Percentiles rank a stretch among this genome's conserved stretches.
Evolutionary conservation across 2,797 vertebrate species (phyloP).

Genomic region (Rhinatrema bivittatum): DNA sequence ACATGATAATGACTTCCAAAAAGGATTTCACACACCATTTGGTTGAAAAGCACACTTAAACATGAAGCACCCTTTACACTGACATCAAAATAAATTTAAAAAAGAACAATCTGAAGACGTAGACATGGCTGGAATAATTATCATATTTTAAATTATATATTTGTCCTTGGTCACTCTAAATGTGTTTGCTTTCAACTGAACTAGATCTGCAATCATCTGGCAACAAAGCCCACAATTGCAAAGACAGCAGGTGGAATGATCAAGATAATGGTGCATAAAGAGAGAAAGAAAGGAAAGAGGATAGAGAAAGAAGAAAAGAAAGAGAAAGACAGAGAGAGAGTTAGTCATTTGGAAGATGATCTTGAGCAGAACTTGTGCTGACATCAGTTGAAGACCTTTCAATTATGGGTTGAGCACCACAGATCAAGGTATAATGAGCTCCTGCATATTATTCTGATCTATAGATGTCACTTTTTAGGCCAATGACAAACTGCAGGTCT

Average conservation of each 20-base stretch:
- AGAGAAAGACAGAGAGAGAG: background rate
- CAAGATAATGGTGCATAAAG: background rate
- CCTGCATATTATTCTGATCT: conserved; percentile 27
- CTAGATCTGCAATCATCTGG: too few species aligned
- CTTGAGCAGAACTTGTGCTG: conserved; percentile 29
- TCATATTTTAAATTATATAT: background rate
- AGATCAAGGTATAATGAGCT: conserved; percentile 14
- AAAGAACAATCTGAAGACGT: too few species aligned
- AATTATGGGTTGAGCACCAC: conserved; percentile 17
- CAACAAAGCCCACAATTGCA: too few species aligned
- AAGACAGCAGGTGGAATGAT: too few species aligned
- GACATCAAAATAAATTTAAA: too few species aligned
- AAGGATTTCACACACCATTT: too few species aligned
- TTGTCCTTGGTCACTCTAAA: too few species aligned
- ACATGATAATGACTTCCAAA: too few species aligned
- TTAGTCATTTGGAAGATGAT: background rate
- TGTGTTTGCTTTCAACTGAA: too few species aligned
- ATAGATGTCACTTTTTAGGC: conserved; percentile 41
- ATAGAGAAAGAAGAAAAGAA: background rate
- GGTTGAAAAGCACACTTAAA: too few species aligned
- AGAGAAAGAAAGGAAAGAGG: background rate
- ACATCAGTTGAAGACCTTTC: conserved; percentile 14
- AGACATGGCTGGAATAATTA: background rate
- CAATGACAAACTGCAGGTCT: conserved; percentile 60
- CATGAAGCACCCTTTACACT: too few species aligned